Evolutionary conservation across 2,888 invertebrate species (phyloP).

Genomic region (Phlogophora meticulosa): DNA sequence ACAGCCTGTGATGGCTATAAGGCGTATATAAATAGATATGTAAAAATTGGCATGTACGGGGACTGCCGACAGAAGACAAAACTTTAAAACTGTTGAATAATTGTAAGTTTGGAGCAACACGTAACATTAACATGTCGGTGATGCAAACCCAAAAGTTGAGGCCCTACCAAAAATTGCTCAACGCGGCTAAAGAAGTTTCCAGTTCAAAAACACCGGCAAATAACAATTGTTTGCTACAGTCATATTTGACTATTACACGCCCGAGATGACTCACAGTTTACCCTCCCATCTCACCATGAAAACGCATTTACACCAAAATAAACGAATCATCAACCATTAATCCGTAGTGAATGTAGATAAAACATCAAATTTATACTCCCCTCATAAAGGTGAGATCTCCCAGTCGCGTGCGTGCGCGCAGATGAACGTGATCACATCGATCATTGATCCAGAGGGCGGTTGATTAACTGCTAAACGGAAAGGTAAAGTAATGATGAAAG

Average conservation of each 20-base stretch:
- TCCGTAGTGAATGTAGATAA: slow-evolving; percentile 54
- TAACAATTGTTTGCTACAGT: no score
- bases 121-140: no score
- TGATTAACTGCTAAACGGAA: slow-evolving; percentile 56
- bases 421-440: slow-evolving; percentile 57
- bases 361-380: slow-evolving; percentile 43
- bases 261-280: slow-evolving; percentile 10
- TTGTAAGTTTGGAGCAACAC: no score
- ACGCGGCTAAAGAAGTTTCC: no score
- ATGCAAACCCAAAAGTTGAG: no score
- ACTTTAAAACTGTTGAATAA: no score
- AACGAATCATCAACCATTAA: slow-evolving; percentile 30
- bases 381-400: slow-evolving; percentile 44
- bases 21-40: no score
- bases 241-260: neutral
- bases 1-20: no score
- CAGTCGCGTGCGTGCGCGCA: slow-evolving; percentile 55
- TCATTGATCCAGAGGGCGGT: slow-evolving; percentile 54
- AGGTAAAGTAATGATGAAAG: slow-evolving; percentile 48
- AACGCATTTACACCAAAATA: slow-evolving; percentile 29
- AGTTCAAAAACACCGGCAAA: no score
- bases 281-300: slow-evolving; percentile 24
- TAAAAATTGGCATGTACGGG: no score
- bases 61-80: no score
- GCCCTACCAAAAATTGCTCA: no score